A percentile compares a stretch with the other conserved stretches of the same genome.
These are phyloP conservation scores for Saguinus midas DNA, from an alignment of 2,113 vertebrate species.

Conservation along the genomic window DNA sequence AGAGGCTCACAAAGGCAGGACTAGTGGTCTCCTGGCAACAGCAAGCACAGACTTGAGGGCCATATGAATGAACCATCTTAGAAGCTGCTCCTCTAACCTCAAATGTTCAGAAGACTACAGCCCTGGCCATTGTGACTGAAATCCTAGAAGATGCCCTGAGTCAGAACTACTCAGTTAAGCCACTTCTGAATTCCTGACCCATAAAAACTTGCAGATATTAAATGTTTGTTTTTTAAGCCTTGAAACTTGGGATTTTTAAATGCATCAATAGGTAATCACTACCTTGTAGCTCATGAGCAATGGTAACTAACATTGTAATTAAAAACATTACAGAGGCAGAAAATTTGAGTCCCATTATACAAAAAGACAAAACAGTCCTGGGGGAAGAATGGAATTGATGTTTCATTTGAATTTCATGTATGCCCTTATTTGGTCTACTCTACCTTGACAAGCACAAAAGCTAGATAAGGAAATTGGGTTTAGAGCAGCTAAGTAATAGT, in stretches of 20 bases:
- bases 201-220: not conserved
- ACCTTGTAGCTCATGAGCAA: not conserved
- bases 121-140: not conserved
- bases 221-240: not conserved
- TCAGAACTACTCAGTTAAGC: not conserved
- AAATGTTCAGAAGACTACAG: not conserved
- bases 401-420: not conserved
- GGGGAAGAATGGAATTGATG: not conserved
- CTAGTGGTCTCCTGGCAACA: not conserved
- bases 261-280: too few species aligned
- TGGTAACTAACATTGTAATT: not conserved
- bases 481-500: fast-evolving
- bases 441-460: not conserved
- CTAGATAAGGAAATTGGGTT: not conserved
- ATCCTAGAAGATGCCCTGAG: too few species aligned
- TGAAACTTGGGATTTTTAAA: not conserved
- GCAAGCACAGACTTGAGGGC: fast-evolving
- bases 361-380: not conserved
- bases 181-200: not conserved
- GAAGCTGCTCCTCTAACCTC: not conserved
- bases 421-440: not conserved
- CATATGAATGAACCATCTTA: fast-evolving
- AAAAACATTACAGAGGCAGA: not conserved
- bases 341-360: not conserved
- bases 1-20: not conserved